These are phyloP conservation scores for Drosophila prostipennis DNA, from an alignment of 2,888 invertebrate genomes.

Conservation along the genomic window DNA sequence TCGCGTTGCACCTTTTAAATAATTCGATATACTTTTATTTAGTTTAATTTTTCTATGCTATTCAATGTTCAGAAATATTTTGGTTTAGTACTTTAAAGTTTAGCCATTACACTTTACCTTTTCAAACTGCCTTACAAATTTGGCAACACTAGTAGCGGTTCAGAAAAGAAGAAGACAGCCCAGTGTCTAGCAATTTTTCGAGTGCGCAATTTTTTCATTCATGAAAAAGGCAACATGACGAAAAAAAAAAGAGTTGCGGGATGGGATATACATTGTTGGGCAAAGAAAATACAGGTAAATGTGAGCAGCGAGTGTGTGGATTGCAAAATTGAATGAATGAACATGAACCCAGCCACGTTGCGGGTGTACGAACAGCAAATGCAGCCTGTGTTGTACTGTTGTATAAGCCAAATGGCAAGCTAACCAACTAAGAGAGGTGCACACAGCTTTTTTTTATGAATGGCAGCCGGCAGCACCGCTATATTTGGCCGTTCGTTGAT, in stretches of 20 bases:
- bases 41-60: too few species aligned
- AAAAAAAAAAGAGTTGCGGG: slow-evolving; percentile 31
- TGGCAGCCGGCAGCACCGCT: slow-evolving; percentile 60
- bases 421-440: slow-evolving; percentile 12
- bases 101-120: neutral
- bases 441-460: slow-evolving; percentile 61
- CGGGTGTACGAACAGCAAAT: slow-evolving; percentile 34
- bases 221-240: slow-evolving; percentile 49
- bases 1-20: neutral
- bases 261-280: slow-evolving; percentile 34
- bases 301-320: slow-evolving; percentile 14
- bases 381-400: slow-evolving; percentile 26
- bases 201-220: slow-evolving; percentile 70
- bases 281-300: slow-evolving; percentile 35
- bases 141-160: slow-evolving; percentile 20
- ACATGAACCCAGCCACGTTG: slow-evolving; percentile 41
- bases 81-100: too few species aligned
- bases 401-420: slow-evolving; percentile 42
- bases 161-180: slow-evolving; percentile 15
- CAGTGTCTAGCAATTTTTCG: slow-evolving; percentile 20
- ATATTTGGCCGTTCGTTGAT: slow-evolving; percentile 64
- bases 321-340: slow-evolving; percentile 52
- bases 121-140: slow-evolving; percentile 3
- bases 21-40: neutral
- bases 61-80: too few species aligned